Percentiles rank a stretch among this genome's conserved stretches.
phyloP scores from a whole-genome alignment of 2,797 vertebrate genomes.

The Takifugu rubripes region DNA sequence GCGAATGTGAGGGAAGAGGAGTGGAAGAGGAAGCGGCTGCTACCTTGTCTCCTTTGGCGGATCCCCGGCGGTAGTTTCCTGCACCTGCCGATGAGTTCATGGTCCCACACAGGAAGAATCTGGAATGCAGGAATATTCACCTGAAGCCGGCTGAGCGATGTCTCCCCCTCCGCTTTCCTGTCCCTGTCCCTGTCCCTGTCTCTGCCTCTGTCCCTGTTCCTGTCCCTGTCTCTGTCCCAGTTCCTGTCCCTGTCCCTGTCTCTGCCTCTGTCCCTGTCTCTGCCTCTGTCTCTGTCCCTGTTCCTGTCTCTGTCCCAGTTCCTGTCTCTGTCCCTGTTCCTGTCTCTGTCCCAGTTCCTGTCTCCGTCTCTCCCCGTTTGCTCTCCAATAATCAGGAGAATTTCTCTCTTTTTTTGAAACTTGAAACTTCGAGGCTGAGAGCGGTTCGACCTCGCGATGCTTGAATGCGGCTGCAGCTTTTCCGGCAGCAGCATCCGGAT shows the following conservation, averaged over 20 bases:
- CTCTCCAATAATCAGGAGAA: neutral
- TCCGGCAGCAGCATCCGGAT: constrained; percentile 6
- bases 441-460: neutral
- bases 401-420: neutral
- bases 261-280: no score
- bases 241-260: no score
- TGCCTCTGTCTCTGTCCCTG: no score
- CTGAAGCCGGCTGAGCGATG: constrained; percentile 23
- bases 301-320: no score
- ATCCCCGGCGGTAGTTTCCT: constrained; percentile 72
- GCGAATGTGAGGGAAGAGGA: constrained; percentile 1
- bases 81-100: constrained; percentile 79
- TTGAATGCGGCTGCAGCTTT: constrained; percentile 13
- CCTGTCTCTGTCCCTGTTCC: no score
- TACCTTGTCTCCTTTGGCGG: constrained; percentile 68
- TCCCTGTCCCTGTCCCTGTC: neutral
- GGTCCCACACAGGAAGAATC: constrained; percentile 28
- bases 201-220: neutral
- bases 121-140: constrained; percentile 36
- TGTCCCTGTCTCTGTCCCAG: neutral
- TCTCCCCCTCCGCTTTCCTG: constrained; percentile 21
- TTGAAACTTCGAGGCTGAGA: neutral
- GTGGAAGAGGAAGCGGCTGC: constrained; percentile 6
- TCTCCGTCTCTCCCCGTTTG: no score
- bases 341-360: no score